phyloP scores from a whole-genome alignment of 2,113 vertebrate species.

The Mystacornis crossleyi region DNA sequence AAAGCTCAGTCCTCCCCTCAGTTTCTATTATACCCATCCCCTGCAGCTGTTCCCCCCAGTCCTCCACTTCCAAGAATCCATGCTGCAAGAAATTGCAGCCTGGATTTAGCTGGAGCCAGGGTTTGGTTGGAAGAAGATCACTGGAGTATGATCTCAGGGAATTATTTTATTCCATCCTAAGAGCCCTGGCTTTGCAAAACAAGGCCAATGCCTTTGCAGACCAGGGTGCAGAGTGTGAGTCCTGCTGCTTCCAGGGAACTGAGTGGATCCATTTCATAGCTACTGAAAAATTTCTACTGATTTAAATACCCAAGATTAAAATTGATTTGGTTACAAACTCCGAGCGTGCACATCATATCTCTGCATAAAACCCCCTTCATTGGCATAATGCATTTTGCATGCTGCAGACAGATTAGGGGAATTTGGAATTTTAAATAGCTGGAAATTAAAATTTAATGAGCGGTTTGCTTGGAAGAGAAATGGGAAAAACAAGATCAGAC shows the following conservation, averaged over 20 bases:
- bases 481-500: background rate
- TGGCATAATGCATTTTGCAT: constrained; percentile 41
- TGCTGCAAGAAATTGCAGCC: background rate
- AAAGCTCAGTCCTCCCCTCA: background rate
- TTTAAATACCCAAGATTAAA: constrained; percentile 23
- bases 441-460: constrained; percentile 61
- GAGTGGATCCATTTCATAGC: background rate
- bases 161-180: background rate
- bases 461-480: background rate
- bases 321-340: constrained; percentile 18
- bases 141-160: background rate
- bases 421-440: constrained; percentile 52
- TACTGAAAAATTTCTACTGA: background rate
- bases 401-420: constrained; percentile 26
- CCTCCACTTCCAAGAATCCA: background rate
- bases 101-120: background rate
- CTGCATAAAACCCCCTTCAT: constrained; percentile 18
- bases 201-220: background rate
- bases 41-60: background rate
- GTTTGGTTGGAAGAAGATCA: background rate
- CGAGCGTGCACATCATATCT: background rate
- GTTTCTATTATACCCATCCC: background rate
- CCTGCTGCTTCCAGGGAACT: background rate
- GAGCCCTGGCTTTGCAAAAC: background rate
- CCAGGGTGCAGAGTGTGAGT: background rate